phyloP scores from a whole-genome alignment of 2,797 vertebrate genomes.

The Meda fulgida region DNA sequence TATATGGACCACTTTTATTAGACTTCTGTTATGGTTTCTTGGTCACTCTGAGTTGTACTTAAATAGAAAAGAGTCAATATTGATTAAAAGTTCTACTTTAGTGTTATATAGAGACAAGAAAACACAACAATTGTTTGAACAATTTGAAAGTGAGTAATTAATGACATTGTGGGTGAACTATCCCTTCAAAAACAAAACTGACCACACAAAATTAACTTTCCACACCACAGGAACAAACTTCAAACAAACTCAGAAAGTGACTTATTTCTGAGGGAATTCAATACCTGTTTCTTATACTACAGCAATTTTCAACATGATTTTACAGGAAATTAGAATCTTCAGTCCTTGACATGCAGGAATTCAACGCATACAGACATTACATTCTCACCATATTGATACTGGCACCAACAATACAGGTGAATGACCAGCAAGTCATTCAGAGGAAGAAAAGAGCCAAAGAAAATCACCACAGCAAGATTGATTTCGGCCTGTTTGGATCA shows the following conservation, averaged over 20 bases:
- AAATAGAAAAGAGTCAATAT: background rate
- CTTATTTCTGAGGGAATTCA: background rate
- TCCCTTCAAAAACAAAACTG: background rate
- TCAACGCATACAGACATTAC: slow-evolving; percentile 25
- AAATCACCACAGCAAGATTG: background rate
- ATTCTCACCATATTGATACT: slow-evolving; percentile 10
- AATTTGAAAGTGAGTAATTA: background rate
- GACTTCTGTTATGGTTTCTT: background rate
- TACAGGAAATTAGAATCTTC: background rate
- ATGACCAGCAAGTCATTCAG: slow-evolving; percentile 7
- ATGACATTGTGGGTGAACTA: background rate
- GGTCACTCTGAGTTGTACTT: background rate
- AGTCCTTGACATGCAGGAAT: slow-evolving; percentile 1
- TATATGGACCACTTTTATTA: background rate
- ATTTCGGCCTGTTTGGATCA: slow-evolving; percentile 26
- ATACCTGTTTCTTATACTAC: background rate
- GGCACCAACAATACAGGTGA: background rate
- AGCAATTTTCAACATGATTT: background rate
- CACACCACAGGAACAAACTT: background rate
- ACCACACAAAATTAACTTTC: background rate
- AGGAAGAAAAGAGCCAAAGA: background rate
- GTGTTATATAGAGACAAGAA: no score
- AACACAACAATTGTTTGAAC: background rate
- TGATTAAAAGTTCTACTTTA: background rate
- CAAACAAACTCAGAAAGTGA: background rate